phyloP scores from a whole-genome alignment of 2,888 invertebrate species.

The Arctia plantaginis region DNA sequence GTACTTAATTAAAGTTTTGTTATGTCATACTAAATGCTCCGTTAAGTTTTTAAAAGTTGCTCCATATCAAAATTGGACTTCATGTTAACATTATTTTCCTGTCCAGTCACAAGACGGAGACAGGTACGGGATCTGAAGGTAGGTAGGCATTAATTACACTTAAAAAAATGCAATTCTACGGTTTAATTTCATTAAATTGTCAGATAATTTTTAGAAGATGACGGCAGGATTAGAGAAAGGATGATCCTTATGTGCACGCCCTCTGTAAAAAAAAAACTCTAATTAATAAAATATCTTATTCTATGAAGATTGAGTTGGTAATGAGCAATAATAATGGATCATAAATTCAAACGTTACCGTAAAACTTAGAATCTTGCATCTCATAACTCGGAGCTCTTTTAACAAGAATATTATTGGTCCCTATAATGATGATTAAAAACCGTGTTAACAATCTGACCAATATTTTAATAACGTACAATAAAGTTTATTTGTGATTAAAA shows the following conservation, averaged over 20 bases:
- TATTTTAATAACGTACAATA: not conserved
- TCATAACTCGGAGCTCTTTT: not conserved
- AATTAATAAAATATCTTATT: not conserved
- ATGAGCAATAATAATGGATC: not conserved
- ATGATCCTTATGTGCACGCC: conserved; percentile 79
- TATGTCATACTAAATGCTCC: not conserved
- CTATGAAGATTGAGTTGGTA: not conserved
- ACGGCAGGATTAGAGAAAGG: conserved; percentile 74
- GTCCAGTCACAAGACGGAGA: too few relatives aligned
- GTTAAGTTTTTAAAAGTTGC: not conserved
- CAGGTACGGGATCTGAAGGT: too few relatives aligned
- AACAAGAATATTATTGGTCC: not conserved
- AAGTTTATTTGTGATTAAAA: too few relatives aligned
- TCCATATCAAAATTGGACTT: too few relatives aligned
- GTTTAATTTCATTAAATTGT: not conserved
- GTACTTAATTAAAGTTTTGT: not conserved
- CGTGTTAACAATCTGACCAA: not conserved
- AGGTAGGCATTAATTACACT: not conserved
- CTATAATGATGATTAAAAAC: not conserved
- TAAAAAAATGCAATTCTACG: not conserved
- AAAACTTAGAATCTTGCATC: not conserved
- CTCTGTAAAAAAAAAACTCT: conserved; percentile 68
- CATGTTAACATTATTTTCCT: too few relatives aligned
- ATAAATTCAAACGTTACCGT: not conserved
- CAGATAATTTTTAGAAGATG: conserved; percentile 31